Percentiles rank a stretch among this genome's conserved stretches.
Evolutionary conservation across 2,888 invertebrate species (phyloP).

Genomic region (Drosophila flavopinicola): DNA sequence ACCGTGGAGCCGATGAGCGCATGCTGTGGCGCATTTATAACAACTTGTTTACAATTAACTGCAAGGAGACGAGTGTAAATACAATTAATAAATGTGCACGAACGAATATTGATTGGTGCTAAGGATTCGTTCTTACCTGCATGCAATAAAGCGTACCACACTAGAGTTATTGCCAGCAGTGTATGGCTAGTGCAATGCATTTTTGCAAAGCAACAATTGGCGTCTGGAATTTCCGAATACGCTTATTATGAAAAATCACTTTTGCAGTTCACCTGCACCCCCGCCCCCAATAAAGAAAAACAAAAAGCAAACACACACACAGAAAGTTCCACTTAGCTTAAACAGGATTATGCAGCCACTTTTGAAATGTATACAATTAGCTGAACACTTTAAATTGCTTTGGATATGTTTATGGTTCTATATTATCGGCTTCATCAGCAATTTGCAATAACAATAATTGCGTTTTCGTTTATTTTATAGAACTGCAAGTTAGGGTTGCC

Average conservation of each 20-base stretch:
- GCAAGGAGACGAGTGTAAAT: neutral
- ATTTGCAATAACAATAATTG: conserved; percentile 52
- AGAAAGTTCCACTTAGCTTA: conserved; percentile 18
- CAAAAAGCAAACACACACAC: conserved; percentile 35
- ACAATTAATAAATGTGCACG: conserved; percentile 4
- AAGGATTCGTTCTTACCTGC: conserved; percentile 42
- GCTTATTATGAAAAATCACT: conserved; percentile 45
- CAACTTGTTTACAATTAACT: conserved; percentile 83
- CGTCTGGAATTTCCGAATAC: conserved; percentile 46
- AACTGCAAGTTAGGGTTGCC: conserved; percentile 45
- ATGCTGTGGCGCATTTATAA: conserved; percentile 87
- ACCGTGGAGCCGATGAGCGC: conserved; percentile 90
- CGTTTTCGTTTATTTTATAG: conserved; percentile 62
- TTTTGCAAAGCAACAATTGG: conserved; percentile 33
- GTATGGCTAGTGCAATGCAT: conserved; percentile 36
- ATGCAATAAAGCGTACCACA: conserved; percentile 49
- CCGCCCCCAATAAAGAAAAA: conserved; percentile 45
- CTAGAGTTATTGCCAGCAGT: conserved; percentile 30
- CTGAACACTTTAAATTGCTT: conserved; percentile 33
- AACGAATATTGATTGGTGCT: conserved; percentile 38
- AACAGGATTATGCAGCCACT: too few species aligned
- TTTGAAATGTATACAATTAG: conserved; percentile 3
- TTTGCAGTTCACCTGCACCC: conserved; percentile 27
- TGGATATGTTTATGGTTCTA: conserved; percentile 11
- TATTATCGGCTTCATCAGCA: conserved; percentile 9